Evolutionary conservation across 2,888 invertebrate genomes (phyloP), one percentile per base, ranked within the genome.

Genomic region (Phlogophora meticulosa): DNA sequence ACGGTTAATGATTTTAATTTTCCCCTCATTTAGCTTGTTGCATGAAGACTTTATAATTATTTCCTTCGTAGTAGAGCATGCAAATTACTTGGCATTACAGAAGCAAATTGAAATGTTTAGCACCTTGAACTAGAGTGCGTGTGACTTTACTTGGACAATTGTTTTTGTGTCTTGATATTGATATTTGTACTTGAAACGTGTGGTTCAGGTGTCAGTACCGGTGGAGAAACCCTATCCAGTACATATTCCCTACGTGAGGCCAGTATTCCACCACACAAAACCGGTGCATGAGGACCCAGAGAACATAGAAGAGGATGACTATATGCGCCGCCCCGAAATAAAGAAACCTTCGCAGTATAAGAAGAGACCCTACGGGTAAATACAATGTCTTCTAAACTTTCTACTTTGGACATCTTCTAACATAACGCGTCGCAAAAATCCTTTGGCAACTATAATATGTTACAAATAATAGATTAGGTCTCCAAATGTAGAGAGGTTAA

Each of bases 201-300:
- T 76, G 20, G 66, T 74, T 15, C 84, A 96, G 96, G 96, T 97
- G 66, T 96, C 96, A 87, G 97, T 98, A 4, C 97, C 97, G 80
- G 96, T 98, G 51, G 96, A 97, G 59, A 97, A 97, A 87, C 97
- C 98, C 5, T 97, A 97, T 85, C 98, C 98, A 32, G 96, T 98
- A 2, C 96, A 96, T 78, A 96, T 98, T 43, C 97, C 97, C 43
- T 96, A 97, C 72, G 90, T 96, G 43, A 94, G 96, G 80, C 96
- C 96, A 1, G 94, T 96, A 62, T 94, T 94, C 85, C 95, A 95
- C 78, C 94, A 95, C 80, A 88, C 93, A 24, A 89, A 90, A 70
- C 88, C 86, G 4, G 79, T 91, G 9, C 87, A 89, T 20, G 94
- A 94, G 20, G 93, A 93, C 20, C 80, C 83, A 36, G 91, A 92